These are phyloP conservation scores for Lordiphosa stackelbergi DNA, from an alignment of 1,140 invertebrate species.

Conservation along the genomic window DNA sequence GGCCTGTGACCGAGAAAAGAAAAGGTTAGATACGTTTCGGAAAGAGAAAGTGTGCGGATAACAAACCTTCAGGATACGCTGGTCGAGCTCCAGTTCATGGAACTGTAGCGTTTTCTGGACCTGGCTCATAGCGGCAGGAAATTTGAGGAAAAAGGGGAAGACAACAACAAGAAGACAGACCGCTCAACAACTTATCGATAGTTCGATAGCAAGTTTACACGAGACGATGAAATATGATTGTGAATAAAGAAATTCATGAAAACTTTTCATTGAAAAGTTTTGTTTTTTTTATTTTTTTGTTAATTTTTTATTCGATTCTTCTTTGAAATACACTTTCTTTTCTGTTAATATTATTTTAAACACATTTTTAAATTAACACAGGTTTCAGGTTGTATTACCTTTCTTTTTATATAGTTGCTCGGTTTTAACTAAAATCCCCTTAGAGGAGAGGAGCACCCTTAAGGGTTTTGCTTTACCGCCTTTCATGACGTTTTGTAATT, in stretches of 20 bases:
- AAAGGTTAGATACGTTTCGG: conserved; percentile 32
- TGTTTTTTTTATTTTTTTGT: conserved; percentile 33
- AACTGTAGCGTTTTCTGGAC: conserved; percentile 79
- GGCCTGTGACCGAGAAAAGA: conserved; percentile 81
- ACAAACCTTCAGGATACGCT: conserved; percentile 90
- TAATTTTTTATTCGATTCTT: conserved; percentile 70
- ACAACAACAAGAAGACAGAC: not conserved
- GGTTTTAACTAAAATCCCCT: conserved; percentile 21
- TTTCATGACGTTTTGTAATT: conserved; percentile 3
- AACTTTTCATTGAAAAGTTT: too few species aligned
- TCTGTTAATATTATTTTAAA: conserved; percentile 64
- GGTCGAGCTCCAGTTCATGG: conserved; percentile 95
- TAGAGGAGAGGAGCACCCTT: too few species aligned
- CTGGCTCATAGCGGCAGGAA: conserved; percentile 26
- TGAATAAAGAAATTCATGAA: too few species aligned
- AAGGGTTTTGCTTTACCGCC: not conserved
- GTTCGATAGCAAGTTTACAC: too few species aligned
- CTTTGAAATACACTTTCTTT: conserved; percentile 57
- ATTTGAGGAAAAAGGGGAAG: conserved; percentile 18
- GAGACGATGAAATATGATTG: too few species aligned
- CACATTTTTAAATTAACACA: conserved; percentile 45
- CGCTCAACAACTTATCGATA: too few species aligned
- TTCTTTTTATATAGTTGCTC: not conserved
- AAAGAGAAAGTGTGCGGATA: not conserved
- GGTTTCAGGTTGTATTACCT: conserved; percentile 3